Evolutionary conservation across 2,113 vertebrate species (phyloP).

Genomic region (Rhynchopsitta pachyrhyncha): DNA sequence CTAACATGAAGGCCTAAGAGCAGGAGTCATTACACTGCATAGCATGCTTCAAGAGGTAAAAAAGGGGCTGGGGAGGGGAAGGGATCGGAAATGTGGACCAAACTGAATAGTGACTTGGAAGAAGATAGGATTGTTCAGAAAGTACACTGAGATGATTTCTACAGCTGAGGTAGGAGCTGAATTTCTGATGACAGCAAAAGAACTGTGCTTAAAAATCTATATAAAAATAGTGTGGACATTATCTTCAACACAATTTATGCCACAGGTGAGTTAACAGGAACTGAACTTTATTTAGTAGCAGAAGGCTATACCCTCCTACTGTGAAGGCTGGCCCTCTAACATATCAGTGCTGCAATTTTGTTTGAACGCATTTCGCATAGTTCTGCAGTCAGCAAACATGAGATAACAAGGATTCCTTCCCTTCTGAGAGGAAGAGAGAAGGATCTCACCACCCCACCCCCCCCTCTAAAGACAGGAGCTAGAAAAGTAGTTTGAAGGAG

Average conservation of each 20-base stretch:
- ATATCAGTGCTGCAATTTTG: background rate
- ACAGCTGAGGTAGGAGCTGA: background rate
- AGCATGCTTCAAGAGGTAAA: background rate
- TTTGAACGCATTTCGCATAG: background rate
- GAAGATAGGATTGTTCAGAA: background rate
- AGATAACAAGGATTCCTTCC: background rate
- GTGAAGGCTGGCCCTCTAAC: background rate
- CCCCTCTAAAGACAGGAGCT: background rate
- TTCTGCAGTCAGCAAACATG: background rate
- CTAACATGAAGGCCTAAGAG: background rate
- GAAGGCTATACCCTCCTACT: background rate
- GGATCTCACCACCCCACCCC: background rate
- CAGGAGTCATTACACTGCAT: background rate
- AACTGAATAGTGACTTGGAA: background rate
- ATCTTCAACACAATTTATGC: background rate
- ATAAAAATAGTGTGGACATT: background rate
- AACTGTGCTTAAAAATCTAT: background rate
- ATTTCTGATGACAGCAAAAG: background rate
- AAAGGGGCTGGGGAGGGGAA: background rate
- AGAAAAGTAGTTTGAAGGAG: background rate
- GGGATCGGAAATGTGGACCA: background rate
- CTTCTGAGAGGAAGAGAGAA: background rate
- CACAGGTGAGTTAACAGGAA: background rate
- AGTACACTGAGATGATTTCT: background rate
- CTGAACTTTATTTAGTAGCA: background rate